Evolutionary conservation across 2,113 vertebrate species (phyloP), one percentile per base, ranked within the genome.

Genomic region (Dasypus novemcinctus): DNA sequence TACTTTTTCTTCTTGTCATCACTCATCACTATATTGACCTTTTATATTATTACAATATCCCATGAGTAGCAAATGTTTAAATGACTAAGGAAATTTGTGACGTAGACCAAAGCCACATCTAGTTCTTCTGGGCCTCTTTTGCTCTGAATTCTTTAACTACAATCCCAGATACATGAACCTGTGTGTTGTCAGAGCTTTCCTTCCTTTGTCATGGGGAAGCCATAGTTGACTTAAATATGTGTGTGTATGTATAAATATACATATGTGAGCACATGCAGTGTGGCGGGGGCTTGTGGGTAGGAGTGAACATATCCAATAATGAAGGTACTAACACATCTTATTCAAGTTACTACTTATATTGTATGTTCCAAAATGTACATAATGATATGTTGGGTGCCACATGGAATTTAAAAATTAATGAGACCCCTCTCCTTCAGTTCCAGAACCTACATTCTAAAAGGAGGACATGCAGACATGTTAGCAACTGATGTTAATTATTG

Each of bases 11-110:
- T 79, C 15, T 91, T 88, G 1, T 20, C 78, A 68, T 85, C 59
- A 9, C 20, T 61, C 85, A 18, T 15, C 78, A 95, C 91, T 66
- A 78, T 36, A 83, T 13, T 61, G 43, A 13, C 41, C 85, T 17
- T 25, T 88, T 91, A 43, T 5, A 66, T 88, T 91, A 68, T 85
- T 83, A 63, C 36, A 36, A 63, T 82, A 79, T 83, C 79, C 36
- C 29, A 83, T 57, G n/a, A 91, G 1, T 43, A 63, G 33, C 33
- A n/a, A 83, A 94, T 87, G 23, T 66, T 43, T 80, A 66, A 82
- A 69, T 64, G 63, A 91, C 49, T 90, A 21, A 20, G 52, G 21
- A 95, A 6, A 29, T 21, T 54, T 90, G 33, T 76, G 15, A 90
- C 84, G 61, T 64, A 91, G 66, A 7, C 33, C 38, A 64, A 84